Percentiles rank a stretch among this genome's conserved stretches.
Conservation (phyloP, 2,113 vertebrate species). For the Ancistrus triradiatus region DNA sequence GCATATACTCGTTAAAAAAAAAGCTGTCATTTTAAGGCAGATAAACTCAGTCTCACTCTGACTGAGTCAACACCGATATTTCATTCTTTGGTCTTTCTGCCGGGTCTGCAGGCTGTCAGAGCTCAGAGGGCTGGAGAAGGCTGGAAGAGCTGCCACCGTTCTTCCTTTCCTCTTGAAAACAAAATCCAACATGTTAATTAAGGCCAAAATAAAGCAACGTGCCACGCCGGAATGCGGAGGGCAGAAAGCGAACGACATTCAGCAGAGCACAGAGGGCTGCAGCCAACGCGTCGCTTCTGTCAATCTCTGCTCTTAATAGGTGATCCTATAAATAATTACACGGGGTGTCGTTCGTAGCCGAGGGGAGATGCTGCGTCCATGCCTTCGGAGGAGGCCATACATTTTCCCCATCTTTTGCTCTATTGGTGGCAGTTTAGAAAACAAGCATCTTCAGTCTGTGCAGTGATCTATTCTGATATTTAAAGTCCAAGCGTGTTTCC, state of each 20-base stretch:
- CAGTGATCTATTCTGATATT: no score
- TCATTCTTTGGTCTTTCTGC: conserved; percentile 15
- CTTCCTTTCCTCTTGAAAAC: conserved; percentile 48
- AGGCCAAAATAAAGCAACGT: conserved; percentile 58
- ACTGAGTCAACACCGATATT: not conserved
- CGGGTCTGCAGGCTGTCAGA: conserved; percentile 51
- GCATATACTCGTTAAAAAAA: conserved; percentile 17
- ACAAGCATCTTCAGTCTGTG: no score
- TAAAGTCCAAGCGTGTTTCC: no score
- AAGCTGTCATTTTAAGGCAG: conserved; percentile 36
- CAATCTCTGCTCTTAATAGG: conserved; percentile 52
- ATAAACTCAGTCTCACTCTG: conserved; percentile 31
- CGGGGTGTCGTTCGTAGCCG: conserved; percentile 45
- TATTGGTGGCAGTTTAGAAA: not conserved
- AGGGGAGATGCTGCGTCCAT: conserved; percentile 38
- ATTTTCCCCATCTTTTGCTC: conserved; percentile 46
- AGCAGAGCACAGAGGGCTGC: conserved; percentile 21
- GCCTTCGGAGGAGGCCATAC: conserved; percentile 36
- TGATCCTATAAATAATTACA: conserved; percentile 54
- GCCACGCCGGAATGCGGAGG: conserved; percentile 40
- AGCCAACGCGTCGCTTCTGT: conserved; percentile 32
- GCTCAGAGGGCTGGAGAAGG: conserved; percentile 42
- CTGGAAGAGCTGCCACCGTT: conserved; percentile 47
- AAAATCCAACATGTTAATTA: conserved; percentile 62
- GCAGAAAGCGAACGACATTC: conserved; percentile 43